Evolutionary conservation across 2,113 vertebrate species (phyloP).

Genomic region (Onychorhynchus coronatus): DNA sequence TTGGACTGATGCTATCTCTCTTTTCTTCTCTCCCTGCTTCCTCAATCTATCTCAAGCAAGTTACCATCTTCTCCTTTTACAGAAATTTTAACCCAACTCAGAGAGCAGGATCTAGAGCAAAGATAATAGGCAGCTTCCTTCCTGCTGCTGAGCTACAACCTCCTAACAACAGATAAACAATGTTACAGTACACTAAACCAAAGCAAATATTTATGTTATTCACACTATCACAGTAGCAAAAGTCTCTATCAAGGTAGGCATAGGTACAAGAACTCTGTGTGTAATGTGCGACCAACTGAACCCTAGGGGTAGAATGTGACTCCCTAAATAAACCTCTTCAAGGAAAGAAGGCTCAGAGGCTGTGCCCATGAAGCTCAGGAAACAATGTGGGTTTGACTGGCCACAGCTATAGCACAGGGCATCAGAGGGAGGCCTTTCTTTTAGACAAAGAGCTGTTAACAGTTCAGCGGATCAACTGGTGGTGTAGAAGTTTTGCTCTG

Average conservation of each 20-base stretch:
- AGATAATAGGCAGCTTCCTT: background rate
- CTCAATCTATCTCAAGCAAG: background rate
- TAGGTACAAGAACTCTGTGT: background rate
- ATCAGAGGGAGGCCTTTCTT: background rate
- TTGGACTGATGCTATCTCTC: background rate
- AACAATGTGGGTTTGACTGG: background rate
- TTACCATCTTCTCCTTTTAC: background rate
- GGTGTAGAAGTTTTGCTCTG: background rate
- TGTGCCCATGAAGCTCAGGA: background rate
- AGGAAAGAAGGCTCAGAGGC: background rate
- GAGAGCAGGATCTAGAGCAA: background rate
- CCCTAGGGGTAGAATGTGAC: background rate
- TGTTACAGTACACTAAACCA: background rate
- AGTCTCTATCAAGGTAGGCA: background rate
- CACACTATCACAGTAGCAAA: background rate
- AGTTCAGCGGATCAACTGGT: background rate
- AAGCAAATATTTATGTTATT: background rate
- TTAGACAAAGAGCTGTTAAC: background rate
- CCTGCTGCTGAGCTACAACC: background rate
- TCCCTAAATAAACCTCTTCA: background rate
- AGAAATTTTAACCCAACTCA: background rate
- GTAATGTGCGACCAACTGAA: background rate
- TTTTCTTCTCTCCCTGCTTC: background rate
- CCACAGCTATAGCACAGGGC: background rate
- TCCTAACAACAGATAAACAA: background rate